phyloP scores from a whole-genome alignment of 2,888 invertebrate genomes.

The Mesochorus sp. region DNA sequence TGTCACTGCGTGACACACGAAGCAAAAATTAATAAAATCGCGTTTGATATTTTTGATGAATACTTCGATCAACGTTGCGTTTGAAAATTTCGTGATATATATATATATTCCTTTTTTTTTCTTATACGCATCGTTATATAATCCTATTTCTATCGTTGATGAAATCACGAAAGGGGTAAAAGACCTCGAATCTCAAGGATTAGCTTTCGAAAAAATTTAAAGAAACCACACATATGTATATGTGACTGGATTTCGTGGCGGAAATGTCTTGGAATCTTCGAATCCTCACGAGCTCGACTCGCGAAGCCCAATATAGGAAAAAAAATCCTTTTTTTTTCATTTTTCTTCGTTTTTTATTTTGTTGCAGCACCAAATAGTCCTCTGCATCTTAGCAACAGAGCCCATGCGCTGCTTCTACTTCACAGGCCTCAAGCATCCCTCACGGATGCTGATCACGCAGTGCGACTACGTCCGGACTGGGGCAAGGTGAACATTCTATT shows the following conservation, averaged over 20 bases:
- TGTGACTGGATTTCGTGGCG: not conserved
- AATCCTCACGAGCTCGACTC: too few relatives aligned
- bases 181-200: slow-evolving; percentile 44
- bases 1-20: too few relatives aligned
- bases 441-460: slow-evolving; percentile 86
- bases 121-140: slow-evolving; percentile 18
- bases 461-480: slow-evolving; percentile 86
- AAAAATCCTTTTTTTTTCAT: not conserved
- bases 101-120: not conserved
- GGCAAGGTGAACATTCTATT: slow-evolving; percentile 84
- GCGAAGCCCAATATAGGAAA: too few relatives aligned
- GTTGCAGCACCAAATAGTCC: slow-evolving; percentile 86
- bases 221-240: too few relatives aligned
- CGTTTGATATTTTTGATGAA: slow-evolving; percentile 3
- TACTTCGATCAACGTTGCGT: slow-evolving; percentile 15
- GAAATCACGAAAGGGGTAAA: slow-evolving; percentile 23
- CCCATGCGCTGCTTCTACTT: slow-evolving; percentile 85
- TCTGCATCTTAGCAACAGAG: slow-evolving; percentile 85
- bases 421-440: slow-evolving; percentile 86
- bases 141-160: not conserved
- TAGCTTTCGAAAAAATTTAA: slow-evolving; percentile 22
- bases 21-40: too few relatives aligned
- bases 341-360: slow-evolving; percentile 14
- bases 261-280: slow-evolving; percentile 17
- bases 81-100: slow-evolving; percentile 17